Conservation (phyloP, 2,888 invertebrate species). For the Eupithecia subfuscata region DNA sequence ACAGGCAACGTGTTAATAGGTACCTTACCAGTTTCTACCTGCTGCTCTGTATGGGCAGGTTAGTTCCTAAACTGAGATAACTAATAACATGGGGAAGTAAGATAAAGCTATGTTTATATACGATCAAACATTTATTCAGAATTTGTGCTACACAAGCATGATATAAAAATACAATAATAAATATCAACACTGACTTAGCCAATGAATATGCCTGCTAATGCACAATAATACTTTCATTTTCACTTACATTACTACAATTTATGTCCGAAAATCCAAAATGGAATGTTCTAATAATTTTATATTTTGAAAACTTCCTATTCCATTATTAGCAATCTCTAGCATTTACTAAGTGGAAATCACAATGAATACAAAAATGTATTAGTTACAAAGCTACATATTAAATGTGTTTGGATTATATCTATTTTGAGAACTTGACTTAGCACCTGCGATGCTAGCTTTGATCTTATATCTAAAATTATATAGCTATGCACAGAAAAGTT, state of each 20-base stretch:
- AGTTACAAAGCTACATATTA: slow-evolving; percentile 33
- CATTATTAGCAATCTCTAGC: slow-evolving; percentile 22
- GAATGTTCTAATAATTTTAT: slow-evolving; percentile 56
- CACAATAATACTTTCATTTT: slow-evolving; percentile 80
- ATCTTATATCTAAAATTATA: slow-evolving; percentile 49
- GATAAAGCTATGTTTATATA: slow-evolving; percentile 24
- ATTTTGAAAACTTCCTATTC: slow-evolving; percentile 15
- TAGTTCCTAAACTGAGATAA: slow-evolving; percentile 4
- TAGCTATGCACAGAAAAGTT: slow-evolving; percentile 64
- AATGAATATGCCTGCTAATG: slow-evolving; percentile 74
- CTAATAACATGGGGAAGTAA: background rate
- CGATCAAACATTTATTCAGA: slow-evolving; percentile 82
- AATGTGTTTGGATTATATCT: slow-evolving; percentile 30
- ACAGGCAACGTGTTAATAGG: too few species aligned
- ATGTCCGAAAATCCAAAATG: slow-evolving; percentile 55
- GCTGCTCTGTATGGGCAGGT: background rate
- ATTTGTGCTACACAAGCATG: slow-evolving; percentile 84
- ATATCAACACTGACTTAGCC: slow-evolving; percentile 81
- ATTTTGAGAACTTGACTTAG: slow-evolving; percentile 53
- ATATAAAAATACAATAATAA: slow-evolving; percentile 84
- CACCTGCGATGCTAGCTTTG: slow-evolving; percentile 61
- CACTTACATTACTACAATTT: slow-evolving; percentile 62
- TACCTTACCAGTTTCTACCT: too few species aligned
- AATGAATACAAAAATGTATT: slow-evolving; percentile 20
- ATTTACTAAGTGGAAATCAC: slow-evolving; percentile 25